Percentiles rank a stretch among this genome's conserved stretches.
phyloP scores from a whole-genome alignment of 2,888 invertebrate genomes.

The Plagiodera versicolora region DNA sequence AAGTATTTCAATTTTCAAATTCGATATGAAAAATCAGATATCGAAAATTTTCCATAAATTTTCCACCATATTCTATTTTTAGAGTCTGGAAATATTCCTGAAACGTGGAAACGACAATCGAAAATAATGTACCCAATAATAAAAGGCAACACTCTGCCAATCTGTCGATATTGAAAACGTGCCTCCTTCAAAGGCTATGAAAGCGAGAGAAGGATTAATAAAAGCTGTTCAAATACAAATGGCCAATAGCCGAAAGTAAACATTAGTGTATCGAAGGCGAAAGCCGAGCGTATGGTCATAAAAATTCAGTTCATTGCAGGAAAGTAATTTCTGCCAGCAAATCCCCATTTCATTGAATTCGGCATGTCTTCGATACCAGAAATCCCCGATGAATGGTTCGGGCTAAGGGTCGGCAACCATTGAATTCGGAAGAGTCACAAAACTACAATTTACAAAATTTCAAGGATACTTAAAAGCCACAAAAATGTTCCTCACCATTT shows the following conservation, averaged over 20 bases:
- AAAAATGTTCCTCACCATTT: too few relatives aligned
- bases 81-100: too few relatives aligned
- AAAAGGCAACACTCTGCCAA: background rate
- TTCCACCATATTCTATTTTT: too few relatives aligned
- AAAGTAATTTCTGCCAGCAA: slow-evolving; percentile 6
- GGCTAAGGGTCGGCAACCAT: too few relatives aligned
- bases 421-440: too few relatives aligned
- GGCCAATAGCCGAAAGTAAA: slow-evolving; percentile 22
- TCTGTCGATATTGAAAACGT: slow-evolving; percentile 17
- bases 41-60: too few relatives aligned
- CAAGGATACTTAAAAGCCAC: too few relatives aligned
- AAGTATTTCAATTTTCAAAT: too few relatives aligned
- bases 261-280: slow-evolving; percentile 13
- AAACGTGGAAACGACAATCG: too few relatives aligned
- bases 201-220: slow-evolving; percentile 23
- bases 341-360: slow-evolving; percentile 8
- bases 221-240: slow-evolving; percentile 29
- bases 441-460: too few relatives aligned
- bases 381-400: background rate
- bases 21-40: too few relatives aligned
- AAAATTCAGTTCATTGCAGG: slow-evolving; percentile 9
- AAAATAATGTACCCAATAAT: background rate
- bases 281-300: slow-evolving; percentile 17
- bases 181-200: slow-evolving; percentile 15
- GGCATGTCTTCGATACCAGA: background rate